These are phyloP conservation scores for Oryzias celebensis DNA, from an alignment of 2,113 vertebrate species.

Conservation along the genomic window DNA sequence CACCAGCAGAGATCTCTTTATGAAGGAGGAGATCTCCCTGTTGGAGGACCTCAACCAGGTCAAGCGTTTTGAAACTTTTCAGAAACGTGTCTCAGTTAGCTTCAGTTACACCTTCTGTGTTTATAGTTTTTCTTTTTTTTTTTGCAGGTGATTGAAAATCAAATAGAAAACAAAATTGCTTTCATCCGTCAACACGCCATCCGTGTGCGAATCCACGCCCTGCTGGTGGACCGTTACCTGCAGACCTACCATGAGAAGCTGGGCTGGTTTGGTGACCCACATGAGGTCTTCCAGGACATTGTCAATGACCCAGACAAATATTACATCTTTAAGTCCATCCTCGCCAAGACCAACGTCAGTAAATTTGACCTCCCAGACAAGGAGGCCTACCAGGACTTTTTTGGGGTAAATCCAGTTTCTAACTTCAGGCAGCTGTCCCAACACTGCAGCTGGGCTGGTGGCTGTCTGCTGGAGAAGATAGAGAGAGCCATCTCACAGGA, in stretches of 20 bases:
- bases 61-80: background rate
- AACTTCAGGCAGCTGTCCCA: constrained; percentile 91
- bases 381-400: constrained; percentile 97
- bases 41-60: constrained; percentile 94
- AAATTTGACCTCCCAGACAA: constrained; percentile 96
- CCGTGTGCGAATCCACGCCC: constrained; percentile 93
- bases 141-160: constrained; percentile 90
- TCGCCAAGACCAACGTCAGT: constrained; percentile 98
- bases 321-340: constrained; percentile 97
- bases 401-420: constrained; percentile 90
- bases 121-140: background rate
- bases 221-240: constrained; percentile 94
- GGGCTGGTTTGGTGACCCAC: constrained; percentile 89
- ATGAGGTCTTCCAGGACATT: constrained; percentile 93
- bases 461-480: constrained; percentile 92
- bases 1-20: constrained; percentile 89
- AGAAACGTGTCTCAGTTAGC: background rate
- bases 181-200: constrained; percentile 97
- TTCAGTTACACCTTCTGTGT: background rate
- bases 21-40: constrained; percentile 93
- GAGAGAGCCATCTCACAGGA: constrained; percentile 93
- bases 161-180: constrained; percentile 97
- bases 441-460: constrained; percentile 92
- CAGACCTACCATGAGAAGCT: constrained; percentile 91
- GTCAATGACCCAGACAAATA: constrained; percentile 95